phyloP scores from a whole-genome alignment of 2,888 invertebrate species.

The Athripsodes cinereus region DNA sequence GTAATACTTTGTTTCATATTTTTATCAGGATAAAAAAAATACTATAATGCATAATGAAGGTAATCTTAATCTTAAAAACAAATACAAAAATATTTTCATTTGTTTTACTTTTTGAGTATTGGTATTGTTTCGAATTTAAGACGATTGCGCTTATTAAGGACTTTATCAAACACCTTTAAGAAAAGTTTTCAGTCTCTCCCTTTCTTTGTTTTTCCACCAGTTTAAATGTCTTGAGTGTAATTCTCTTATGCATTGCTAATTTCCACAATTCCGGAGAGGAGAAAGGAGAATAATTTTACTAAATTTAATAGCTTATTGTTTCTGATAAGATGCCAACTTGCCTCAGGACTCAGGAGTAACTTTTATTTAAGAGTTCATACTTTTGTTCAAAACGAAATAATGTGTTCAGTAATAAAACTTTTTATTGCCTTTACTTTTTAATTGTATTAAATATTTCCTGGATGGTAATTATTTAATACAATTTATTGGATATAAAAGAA shows the following conservation, averaged over 20 bases:
- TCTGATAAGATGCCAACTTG: slow-evolving; percentile 26
- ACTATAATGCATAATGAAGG: too few relatives aligned
- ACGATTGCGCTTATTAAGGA: slow-evolving; percentile 22
- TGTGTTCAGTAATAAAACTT: slow-evolving; percentile 17
- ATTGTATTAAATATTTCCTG: too few relatives aligned
- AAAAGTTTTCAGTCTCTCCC: slow-evolving; percentile 14
- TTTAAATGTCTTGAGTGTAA: slow-evolving; percentile 27
- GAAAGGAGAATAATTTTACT: slow-evolving; percentile 21
- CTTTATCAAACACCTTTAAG: slow-evolving; percentile 26
- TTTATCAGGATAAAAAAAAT: too few relatives aligned
- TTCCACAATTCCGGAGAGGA: slow-evolving; percentile 21
- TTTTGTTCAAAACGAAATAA: slow-evolving; percentile 20
- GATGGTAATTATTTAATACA: too few relatives aligned
- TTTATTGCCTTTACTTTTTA: too few relatives aligned
- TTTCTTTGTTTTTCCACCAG: slow-evolving; percentile 21
- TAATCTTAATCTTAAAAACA: too few relatives aligned
- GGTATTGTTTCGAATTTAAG: background rate
- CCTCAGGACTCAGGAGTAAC: slow-evolving; percentile 8
- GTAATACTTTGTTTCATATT: too few relatives aligned
- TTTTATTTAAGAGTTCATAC: slow-evolving; percentile 10
- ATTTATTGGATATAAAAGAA: too few relatives aligned
- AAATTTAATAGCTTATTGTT: slow-evolving; percentile 28
- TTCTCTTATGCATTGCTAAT: slow-evolving; percentile 28
- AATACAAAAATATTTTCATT: too few relatives aligned
- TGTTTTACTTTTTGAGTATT: background rate